These are phyloP conservation scores for Copsychus sechellarum DNA, from an alignment of 2,113 vertebrate species.

Conservation along the genomic window DNA sequence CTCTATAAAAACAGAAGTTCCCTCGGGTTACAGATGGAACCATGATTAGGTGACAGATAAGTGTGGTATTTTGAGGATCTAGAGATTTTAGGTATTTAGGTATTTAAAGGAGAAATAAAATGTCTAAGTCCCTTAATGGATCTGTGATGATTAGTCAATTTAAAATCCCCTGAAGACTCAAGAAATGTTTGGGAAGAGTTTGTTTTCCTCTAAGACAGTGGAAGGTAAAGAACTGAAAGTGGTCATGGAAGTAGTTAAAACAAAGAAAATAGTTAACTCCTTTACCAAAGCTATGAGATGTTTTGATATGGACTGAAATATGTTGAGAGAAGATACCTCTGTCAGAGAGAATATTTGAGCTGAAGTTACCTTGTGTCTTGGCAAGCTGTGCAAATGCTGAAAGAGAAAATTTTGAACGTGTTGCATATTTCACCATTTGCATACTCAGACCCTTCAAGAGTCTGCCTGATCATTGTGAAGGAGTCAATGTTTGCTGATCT, in stretches of 20 bases:
- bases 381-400: neutral
- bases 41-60: neutral
- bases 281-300: neutral
- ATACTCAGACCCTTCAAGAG: neutral
- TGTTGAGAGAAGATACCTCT: neutral
- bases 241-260: neutral
- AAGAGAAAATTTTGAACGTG: neutral
- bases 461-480: neutral
- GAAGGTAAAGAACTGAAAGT: neutral
- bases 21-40: neutral
- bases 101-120: neutral
- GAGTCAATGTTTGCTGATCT: neutral
- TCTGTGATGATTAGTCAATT: neutral
- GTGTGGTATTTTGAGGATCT: neutral
- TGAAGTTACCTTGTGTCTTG: neutral
- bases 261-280: neutral
- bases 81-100: neutral
- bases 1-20: neutral
- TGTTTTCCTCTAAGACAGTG: neutral
- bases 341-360: neutral
- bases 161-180: neutral
- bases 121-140: neutral
- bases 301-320: neutral
- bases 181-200: neutral
- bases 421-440: neutral